These are phyloP conservation scores for Muricea muricata DNA, from an alignment of 92 coral and sea anemone genomes.

Conservation along the genomic window DNA sequence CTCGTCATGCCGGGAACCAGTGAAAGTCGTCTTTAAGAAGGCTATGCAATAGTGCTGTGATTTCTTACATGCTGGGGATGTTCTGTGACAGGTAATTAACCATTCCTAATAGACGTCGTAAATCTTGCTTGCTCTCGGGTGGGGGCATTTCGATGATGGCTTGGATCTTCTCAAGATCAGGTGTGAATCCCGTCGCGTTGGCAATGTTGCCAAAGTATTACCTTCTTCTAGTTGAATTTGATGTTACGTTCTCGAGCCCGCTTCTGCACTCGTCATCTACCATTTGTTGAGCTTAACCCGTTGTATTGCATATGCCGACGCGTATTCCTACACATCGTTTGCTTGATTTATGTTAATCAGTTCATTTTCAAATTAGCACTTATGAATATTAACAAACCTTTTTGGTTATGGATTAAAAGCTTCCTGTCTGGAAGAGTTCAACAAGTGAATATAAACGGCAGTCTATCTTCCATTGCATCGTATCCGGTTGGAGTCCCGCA, in stretches of 20 bases:
- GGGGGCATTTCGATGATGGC: slow-evolving; percentile 46
- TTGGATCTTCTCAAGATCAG: slow-evolving; percentile 31
- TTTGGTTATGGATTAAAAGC: too few relatives aligned
- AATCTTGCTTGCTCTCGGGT: slow-evolving; percentile 42
- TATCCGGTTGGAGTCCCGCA: too few relatives aligned
- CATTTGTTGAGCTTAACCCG: slow-evolving; percentile 47
- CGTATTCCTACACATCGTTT: slow-evolving; percentile 1
- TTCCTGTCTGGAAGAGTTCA: too few relatives aligned
- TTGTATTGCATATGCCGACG: slow-evolving; percentile 46
- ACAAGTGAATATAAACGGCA: too few relatives aligned
- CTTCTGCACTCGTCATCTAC: slow-evolving; percentile 39
- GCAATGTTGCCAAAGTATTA: slow-evolving; percentile 62
- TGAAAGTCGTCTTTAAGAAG: slow-evolving; percentile 40
- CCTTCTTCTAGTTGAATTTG: slow-evolving; percentile 38
- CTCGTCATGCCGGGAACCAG: slow-evolving; percentile 51
- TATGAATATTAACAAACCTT: too few relatives aligned
- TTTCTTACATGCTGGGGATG: slow-evolving; percentile 30
- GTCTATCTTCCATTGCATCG: too few relatives aligned
- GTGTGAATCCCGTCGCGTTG: slow-evolving; percentile 39
- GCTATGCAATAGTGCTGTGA: slow-evolving; percentile 27
- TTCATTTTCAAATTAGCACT: too few relatives aligned
- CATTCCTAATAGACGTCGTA: slow-evolving; percentile 37
- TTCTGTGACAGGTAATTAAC: slow-evolving; percentile 45
- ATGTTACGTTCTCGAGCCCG: slow-evolving; percentile 38
- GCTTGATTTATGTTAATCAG: slow-evolving; percentile 37